phyloP scores from a whole-genome alignment of 2,113 vertebrate species.

The Phoxinus phoxinus region DNA sequence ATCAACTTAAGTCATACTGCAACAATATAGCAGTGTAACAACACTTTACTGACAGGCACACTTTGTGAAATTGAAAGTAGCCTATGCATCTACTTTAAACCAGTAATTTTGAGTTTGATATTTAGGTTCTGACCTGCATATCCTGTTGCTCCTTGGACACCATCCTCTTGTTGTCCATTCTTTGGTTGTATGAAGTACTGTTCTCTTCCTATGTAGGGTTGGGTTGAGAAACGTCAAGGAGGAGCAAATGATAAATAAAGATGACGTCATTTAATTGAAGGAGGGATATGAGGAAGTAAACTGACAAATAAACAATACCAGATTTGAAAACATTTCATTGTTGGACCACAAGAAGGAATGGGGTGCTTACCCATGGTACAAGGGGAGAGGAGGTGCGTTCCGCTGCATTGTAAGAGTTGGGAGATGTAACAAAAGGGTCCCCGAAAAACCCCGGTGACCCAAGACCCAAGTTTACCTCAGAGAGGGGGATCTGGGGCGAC shows the following conservation, averaged over 20 bases:
- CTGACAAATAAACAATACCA: background rate
- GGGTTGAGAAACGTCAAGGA: background rate
- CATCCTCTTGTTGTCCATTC: constrained; percentile 86
- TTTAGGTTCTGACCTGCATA: constrained; percentile 80
- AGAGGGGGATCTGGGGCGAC: constrained; percentile 86
- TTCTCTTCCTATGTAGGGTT: constrained; percentile 81
- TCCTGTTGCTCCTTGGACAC: constrained; percentile 86
- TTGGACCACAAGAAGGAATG: background rate
- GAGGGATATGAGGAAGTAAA: constrained; percentile 15
- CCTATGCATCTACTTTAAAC: background rate
- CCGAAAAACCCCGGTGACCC: constrained; percentile 55
- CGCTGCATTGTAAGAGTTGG: constrained; percentile 78
- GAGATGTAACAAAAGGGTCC: constrained; percentile 78
- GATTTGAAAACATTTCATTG: background rate
- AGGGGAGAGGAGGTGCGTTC: constrained; percentile 83
- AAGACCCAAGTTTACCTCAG: constrained; percentile 82
- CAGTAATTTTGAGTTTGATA: background rate
- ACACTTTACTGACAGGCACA: background rate
- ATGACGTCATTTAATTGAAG: background rate
- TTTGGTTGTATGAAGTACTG: constrained; percentile 85
- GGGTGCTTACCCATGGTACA: constrained; percentile 82
- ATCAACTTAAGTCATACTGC: constrained; percentile 28
- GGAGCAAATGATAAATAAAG: background rate
- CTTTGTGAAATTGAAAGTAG: background rate
- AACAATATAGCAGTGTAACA: constrained; percentile 3